These are phyloP conservation scores for Procambarus clarkii DNA, from an alignment of 1,140 invertebrate genomes.

Conservation along the genomic window DNA sequence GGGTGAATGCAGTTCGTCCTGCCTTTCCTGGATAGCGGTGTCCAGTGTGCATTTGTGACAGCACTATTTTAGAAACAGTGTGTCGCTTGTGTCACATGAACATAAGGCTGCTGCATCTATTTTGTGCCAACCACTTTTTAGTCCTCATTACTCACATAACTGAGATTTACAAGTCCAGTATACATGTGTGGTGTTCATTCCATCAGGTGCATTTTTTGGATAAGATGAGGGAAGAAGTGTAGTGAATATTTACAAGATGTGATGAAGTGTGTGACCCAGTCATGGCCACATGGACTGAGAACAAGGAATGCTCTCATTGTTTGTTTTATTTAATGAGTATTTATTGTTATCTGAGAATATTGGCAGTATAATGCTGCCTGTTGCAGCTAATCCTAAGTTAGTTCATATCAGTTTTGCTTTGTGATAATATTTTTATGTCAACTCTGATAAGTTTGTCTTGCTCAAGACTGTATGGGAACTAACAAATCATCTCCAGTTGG, in stretches of 20 bases:
- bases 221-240: constrained; percentile 9
- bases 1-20: background rate
- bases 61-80: background rate
- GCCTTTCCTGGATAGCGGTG: background rate
- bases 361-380: background rate
- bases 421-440: constrained; percentile 67
- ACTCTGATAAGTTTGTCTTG: constrained; percentile 41
- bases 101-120: constrained; percentile 36
- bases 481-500: background rate
- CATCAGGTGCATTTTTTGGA: constrained; percentile 21
- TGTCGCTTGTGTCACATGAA: background rate
- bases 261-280: background rate
- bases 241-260: constrained; percentile 38
- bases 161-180: constrained; percentile 59
- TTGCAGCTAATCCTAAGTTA: constrained; percentile 39
- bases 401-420: constrained; percentile 46
- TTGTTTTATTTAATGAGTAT: constrained; percentile 60
- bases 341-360: constrained; percentile 38
- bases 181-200: constrained; percentile 38
- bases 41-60: background rate
- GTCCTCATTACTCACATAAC: constrained; percentile 13
- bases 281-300: constrained; percentile 13
- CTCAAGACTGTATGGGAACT: constrained; percentile 47
- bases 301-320: constrained; percentile 3
- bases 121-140: constrained; percentile 68